Percentiles rank a stretch among this genome's conserved stretches.
These are phyloP conservation scores for Bembecia ichneumoniformis DNA, from an alignment of 2,888 invertebrate species.

Conservation along the genomic window DNA sequence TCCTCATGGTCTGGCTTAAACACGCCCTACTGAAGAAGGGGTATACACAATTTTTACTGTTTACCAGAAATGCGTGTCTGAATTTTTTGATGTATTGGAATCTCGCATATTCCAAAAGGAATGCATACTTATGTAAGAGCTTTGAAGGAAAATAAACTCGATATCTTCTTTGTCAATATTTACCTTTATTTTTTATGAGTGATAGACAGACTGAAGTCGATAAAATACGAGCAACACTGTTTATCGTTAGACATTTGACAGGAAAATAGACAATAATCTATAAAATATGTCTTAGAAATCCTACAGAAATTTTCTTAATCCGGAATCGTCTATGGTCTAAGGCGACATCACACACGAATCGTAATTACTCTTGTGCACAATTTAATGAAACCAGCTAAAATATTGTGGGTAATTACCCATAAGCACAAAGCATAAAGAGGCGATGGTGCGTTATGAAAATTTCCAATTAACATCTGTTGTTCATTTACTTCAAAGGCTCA, in stretches of 20 bases:
- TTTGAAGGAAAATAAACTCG: no score
- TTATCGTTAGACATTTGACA: no score
- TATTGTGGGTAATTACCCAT: neutral
- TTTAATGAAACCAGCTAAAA: neutral
- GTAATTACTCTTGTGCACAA: neutral
- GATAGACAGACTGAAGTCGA: no score
- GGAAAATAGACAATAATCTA: no score
- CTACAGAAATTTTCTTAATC: no score
- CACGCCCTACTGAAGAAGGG: neutral
- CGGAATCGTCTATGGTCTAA: neutral
- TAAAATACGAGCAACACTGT: no score
- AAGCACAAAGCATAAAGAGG: neutral
- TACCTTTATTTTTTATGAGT: no score
- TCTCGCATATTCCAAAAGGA: neutral
- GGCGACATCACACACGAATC: neutral
- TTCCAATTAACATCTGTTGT: slow-evolving; percentile 4
- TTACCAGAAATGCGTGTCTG: slow-evolving; percentile 6
- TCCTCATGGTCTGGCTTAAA: slow-evolving; percentile 12
- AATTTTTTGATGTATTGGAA: slow-evolving; percentile 2
- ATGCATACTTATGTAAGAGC: no score
- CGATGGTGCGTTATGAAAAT: slow-evolving; percentile 3
- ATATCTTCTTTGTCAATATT: no score
- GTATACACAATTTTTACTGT: slow-evolving; percentile 6
- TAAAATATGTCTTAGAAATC: no score
- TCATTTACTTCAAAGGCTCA: slow-evolving; percentile 16